Base-by-base conservation (phyloP, 2,888 invertebrate species). In the Phortica okadai region DNA sequence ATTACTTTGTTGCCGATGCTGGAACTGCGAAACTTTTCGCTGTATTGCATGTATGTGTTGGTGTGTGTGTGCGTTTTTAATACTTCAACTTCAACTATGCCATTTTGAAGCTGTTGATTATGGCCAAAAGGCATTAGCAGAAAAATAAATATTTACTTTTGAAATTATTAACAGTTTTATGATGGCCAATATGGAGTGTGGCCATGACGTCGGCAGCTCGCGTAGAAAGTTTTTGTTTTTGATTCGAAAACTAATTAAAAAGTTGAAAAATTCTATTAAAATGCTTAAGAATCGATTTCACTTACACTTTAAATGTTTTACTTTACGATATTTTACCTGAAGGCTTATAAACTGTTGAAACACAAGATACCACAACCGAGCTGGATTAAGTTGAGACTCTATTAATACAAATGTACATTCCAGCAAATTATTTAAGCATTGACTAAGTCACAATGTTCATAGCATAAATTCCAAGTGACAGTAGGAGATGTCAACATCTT, bases 241-340 rank as follows among this genome's bases (percentile, higher is more conserved):
- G 87, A 85, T 85, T 83, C 87, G 84, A 82, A 85, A 85, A 85
- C 85, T 85, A 85, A 85, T 85, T 85, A 85, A 85, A 85, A 86
- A 85, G 85, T 86, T 86, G 79, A 84, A 77, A 83, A 85, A 83
- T 80, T 85, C 80, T 33, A 33, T 33, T 33, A 33, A 33, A 33
- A 33, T 33, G 33, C 82, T 78, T 83, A 79, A 80, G 74, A 74
- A 84, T 86, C 83, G 78, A 84, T 81, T 84, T 81, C 33, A 33
- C 33, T 33, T 33, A 33, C 33, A 33, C 1, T 33, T 33, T 1
- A 33, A 33, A 33, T 33, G 33, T 33, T 33, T 33, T 33, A 33
- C 33, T 33, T 33, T 33, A 33, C 33, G 33, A 4, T 33, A 33
- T 33, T 33, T 33, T 33, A 33, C 4, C 33, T 33, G 33, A 33